These are phyloP conservation scores for Seira sanloemensis DNA, from an alignment of 2,888 invertebrate species.

Conservation along the genomic window DNA sequence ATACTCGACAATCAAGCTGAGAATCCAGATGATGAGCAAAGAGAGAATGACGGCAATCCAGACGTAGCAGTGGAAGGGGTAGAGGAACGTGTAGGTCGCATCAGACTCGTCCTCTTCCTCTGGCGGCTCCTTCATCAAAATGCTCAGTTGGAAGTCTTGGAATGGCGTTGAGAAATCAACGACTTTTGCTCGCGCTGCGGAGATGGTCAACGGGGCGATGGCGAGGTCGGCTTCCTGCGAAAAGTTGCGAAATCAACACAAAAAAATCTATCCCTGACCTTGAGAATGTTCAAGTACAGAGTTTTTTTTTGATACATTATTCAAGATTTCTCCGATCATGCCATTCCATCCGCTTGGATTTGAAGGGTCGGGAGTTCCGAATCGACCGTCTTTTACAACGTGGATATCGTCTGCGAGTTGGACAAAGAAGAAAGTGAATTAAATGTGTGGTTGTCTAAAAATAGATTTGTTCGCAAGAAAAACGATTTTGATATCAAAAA, in stretches of 20 bases:
- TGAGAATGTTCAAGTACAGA: background rate
- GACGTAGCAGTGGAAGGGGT: slow-evolving; percentile 88
- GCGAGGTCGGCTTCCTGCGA: slow-evolving; percentile 78
- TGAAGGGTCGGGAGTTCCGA: slow-evolving; percentile 84
- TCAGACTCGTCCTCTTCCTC: slow-evolving; percentile 74
- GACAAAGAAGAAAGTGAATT: slow-evolving; percentile 26
- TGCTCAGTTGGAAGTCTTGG: slow-evolving; percentile 79
- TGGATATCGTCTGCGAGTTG: slow-evolving; percentile 84
- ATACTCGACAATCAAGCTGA: slow-evolving; percentile 90
- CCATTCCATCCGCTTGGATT: slow-evolving; percentile 77
- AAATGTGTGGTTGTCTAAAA: slow-evolving; percentile 47
- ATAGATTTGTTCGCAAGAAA: slow-evolving; percentile 18
- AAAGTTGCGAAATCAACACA: no score
- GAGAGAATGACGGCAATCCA: slow-evolving; percentile 91
- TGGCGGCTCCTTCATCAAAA: slow-evolving; percentile 80
- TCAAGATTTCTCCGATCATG: background rate
- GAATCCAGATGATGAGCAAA: slow-evolving; percentile 96
- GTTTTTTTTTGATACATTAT: background rate
- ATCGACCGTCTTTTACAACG: slow-evolving; percentile 89
- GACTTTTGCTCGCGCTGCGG: slow-evolving; percentile 78
- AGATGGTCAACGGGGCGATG: slow-evolving; percentile 80
- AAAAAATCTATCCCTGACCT: no score
- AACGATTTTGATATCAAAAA: slow-evolving; percentile 69
- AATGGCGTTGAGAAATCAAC: slow-evolving; percentile 80
- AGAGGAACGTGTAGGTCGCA: slow-evolving; percentile 90